A percentile compares a stretch with the other conserved stretches of the same genome.
These are phyloP conservation scores for Latrodectus hesperus DNA, from an alignment of 2,888 invertebrate species.

Conservation along the genomic window DNA sequence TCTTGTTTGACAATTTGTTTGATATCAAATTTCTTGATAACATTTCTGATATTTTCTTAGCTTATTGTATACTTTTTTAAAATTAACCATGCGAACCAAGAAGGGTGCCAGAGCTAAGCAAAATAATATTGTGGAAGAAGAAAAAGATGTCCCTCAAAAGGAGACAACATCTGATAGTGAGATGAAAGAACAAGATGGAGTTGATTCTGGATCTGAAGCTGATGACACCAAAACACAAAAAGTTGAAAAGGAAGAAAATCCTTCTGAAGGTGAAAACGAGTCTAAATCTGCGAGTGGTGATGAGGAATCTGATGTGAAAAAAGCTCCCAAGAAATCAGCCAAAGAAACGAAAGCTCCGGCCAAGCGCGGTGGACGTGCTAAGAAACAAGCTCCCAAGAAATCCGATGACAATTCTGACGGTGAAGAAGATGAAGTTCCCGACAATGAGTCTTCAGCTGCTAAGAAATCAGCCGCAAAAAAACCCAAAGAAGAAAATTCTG, in stretches of 20 bases:
- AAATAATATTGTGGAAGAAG: conserved; percentile 1
- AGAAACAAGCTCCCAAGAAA: not conserved
- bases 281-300: conserved; percentile 3
- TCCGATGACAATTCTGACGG: conserved; percentile 23
- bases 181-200: not conserved
- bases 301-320: conserved; percentile 33
- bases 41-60: too few species aligned
- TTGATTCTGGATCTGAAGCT: not conserved
- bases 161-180: not conserved
- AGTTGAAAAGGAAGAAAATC: not conserved
- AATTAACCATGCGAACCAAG: conserved; percentile 30
- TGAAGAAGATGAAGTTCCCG: conserved; percentile 29
- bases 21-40: not conserved
- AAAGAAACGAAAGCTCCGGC: conserved; percentile 14
- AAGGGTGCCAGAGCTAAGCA: conserved; percentile 29
- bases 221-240: not conserved
- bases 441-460: not conserved
- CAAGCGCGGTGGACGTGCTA: conserved; percentile 14
- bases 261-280: not conserved
- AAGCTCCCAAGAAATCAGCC: conserved; percentile 22
- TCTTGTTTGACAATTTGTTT: not conserved
- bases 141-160: not conserved
- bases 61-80: not conserved
- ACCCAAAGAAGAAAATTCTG: not conserved
- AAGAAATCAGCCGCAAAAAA: too few species aligned